A percentile compares a stretch with the other conserved stretches of the same genome.
Conservation (phyloP, 2,797 vertebrate genomes). For the Tenualosa thibaudeaui region DNA sequence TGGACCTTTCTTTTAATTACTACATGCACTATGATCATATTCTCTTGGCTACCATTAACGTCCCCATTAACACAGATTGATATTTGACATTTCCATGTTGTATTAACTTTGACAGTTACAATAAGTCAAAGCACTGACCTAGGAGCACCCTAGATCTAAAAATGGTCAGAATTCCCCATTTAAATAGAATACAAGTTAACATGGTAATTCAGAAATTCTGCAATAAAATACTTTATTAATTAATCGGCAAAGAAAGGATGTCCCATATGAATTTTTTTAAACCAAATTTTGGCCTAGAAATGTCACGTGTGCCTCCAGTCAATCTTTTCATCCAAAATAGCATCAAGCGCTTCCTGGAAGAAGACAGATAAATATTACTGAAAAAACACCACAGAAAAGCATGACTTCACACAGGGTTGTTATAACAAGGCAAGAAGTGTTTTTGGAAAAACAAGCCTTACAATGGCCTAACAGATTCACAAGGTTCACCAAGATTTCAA, state of each 20-base stretch:
- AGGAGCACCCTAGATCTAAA: too few relatives aligned
- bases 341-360: neutral
- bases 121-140: too few relatives aligned
- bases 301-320: conserved; percentile 16
- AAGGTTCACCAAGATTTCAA: neutral
- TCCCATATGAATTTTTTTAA: neutral
- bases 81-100: too few relatives aligned
- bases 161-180: neutral
- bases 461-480: neutral
- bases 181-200: neutral
- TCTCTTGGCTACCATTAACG: too few relatives aligned
- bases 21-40: too few relatives aligned
- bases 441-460: neutral
- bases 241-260: neutral
- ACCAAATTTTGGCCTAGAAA: neutral
- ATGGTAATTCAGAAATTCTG: neutral
- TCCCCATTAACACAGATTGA: too few relatives aligned
- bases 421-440: neutral
- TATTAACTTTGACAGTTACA: too few relatives aligned
- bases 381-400: neutral
- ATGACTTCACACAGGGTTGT: neutral
- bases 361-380: neutral
- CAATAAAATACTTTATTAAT: conserved; percentile 1
- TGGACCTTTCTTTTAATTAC: too few relatives aligned
- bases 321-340: conserved; percentile 17